These are phyloP conservation scores for Albula goreensis DNA, from an alignment of 2,113 vertebrate species.

Conservation along the genomic window DNA sequence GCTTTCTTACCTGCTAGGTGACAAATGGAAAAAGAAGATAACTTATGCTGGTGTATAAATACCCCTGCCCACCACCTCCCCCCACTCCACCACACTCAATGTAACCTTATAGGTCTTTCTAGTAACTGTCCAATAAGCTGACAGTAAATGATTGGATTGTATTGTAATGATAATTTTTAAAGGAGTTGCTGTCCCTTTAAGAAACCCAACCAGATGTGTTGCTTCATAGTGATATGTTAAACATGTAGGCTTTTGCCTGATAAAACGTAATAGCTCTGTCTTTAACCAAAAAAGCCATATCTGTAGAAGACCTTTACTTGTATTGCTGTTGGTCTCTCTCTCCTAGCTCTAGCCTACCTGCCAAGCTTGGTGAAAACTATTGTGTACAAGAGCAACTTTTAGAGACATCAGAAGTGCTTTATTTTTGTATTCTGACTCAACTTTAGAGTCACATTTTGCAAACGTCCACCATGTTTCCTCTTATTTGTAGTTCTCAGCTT, in stretches of 20 bases:
- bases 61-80: neutral
- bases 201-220: slow-evolving; percentile 36
- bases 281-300: slow-evolving; percentile 71
- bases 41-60: neutral
- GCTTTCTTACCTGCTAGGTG: neutral
- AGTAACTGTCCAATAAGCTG: neutral
- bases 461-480: slow-evolving; percentile 51
- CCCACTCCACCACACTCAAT: too few species aligned
- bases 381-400: slow-evolving; percentile 54
- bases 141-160: neutral
- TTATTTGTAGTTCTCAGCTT: slow-evolving; percentile 39
- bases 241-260: slow-evolving; percentile 40
- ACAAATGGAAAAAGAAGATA: too few species aligned
- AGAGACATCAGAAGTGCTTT: slow-evolving; percentile 62
- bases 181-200: slow-evolving; percentile 68
- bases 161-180: slow-evolving; percentile 48
- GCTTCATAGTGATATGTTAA: slow-evolving; percentile 30
- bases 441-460: slow-evolving; percentile 74
- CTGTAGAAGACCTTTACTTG: slow-evolving; percentile 39
- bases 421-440: slow-evolving; percentile 75
- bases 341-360: slow-evolving; percentile 56
- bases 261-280: slow-evolving; percentile 41
- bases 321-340: slow-evolving; percentile 48
- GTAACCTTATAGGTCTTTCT: neutral
- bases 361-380: slow-evolving; percentile 53